Evolutionary conservation across 2,797 vertebrate species (phyloP).

Genomic region (Jordanella pulchra): DNA sequence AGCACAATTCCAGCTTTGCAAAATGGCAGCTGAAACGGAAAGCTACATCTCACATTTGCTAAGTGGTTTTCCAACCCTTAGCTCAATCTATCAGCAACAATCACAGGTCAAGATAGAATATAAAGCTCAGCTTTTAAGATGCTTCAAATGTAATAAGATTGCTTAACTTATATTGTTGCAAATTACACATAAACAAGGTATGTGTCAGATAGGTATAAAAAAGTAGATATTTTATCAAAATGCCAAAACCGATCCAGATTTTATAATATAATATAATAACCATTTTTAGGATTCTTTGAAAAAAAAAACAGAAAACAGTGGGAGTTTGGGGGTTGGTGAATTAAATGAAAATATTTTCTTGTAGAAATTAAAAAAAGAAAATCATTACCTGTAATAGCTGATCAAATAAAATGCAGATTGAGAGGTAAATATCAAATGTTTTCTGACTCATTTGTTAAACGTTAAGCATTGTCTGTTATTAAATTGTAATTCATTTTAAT

Average conservation of each 20-base stretch:
- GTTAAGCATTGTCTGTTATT: background rate
- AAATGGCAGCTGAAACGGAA: slow-evolving; percentile 54
- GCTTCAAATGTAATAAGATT: slow-evolving; percentile 8
- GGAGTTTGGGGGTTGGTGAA: background rate
- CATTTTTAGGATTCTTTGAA: background rate
- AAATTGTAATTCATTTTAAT: background rate
- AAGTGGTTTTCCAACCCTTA: slow-evolving; percentile 23
- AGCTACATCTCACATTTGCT: slow-evolving; percentile 36
- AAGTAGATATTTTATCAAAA: background rate
- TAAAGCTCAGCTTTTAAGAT: slow-evolving; percentile 23
- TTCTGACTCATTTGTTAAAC: background rate
- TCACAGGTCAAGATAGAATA: slow-evolving; percentile 10
- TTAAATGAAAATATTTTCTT: background rate
- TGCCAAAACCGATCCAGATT: no score
- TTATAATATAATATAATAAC: no score
- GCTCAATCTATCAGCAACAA: slow-evolving; percentile 31
- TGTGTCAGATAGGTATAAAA: background rate
- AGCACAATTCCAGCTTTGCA: slow-evolving; percentile 49
- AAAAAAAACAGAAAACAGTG: background rate
- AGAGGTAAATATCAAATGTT: background rate
- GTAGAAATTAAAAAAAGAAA: background rate
- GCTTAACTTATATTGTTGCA: slow-evolving; percentile 11
- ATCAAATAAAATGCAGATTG: background rate
- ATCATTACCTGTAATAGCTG: background rate
- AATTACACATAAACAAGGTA: background rate